phyloP scores from a whole-genome alignment of 2,888 invertebrate genomes.

The Magallana nippona region DNA sequence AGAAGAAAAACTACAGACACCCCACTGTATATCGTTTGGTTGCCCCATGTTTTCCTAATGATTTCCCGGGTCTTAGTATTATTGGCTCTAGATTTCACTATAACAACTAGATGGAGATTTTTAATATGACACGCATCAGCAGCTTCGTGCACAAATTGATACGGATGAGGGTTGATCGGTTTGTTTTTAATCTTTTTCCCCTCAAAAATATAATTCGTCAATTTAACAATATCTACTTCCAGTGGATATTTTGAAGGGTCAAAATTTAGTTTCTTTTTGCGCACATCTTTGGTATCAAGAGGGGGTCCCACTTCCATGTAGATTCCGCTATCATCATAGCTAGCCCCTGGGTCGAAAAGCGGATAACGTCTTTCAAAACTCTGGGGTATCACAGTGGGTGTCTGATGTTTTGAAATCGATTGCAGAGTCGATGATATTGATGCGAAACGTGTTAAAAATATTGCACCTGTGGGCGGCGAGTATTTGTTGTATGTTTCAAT shows the following conservation, averaged over 20 bases:
- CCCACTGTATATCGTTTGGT: background rate
- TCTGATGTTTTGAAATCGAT: background rate
- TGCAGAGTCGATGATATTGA: background rate
- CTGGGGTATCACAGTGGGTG: background rate
- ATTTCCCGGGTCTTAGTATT: background rate
- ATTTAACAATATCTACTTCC: conserved; percentile 12
- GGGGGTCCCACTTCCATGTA: conserved; percentile 16
- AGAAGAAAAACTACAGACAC: conserved; percentile 9
- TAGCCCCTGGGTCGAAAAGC: background rate
- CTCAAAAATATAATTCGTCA: background rate
- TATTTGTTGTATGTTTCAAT: conserved; percentile 6
- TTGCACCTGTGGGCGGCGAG: background rate
- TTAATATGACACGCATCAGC: background rate
- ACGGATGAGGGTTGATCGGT: conserved; percentile 19
- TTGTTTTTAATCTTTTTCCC: conserved; percentile 8
- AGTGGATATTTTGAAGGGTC: conserved; percentile 12
- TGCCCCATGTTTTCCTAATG: conserved; percentile 35
- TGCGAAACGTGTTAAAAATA: background rate
- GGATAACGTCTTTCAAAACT: conserved; percentile 8
- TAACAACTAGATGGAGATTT: background rate
- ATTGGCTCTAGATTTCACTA: conserved; percentile 19
- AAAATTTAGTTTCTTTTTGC: background rate
- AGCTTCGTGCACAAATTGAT: conserved; percentile 12
- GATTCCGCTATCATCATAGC: background rate
- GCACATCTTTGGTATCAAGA: background rate